A percentile compares a stretch with the other conserved stretches of the same genome.
phyloP scores from a whole-genome alignment of 2,888 invertebrate genomes.

The Heliconius ismenius region DNA sequence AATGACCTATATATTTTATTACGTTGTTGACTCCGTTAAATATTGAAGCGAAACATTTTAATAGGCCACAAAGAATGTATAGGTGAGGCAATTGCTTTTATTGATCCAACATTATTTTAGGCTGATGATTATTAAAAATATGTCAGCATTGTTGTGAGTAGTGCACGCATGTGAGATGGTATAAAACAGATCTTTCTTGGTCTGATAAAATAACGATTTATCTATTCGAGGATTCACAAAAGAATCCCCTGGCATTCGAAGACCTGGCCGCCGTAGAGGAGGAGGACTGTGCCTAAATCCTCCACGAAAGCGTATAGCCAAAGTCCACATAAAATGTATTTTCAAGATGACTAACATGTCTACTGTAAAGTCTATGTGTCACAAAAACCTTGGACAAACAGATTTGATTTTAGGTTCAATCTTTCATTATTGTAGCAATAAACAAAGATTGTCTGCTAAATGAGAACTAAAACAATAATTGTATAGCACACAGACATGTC shows the following conservation, averaged over 20 bases:
- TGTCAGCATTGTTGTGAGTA: neutral
- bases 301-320: no score
- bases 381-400: no score
- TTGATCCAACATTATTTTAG: neutral
- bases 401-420: no score
- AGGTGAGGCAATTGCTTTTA: slow-evolving; percentile 14
- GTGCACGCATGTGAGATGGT: neutral
- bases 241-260: neutral
- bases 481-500: neutral
- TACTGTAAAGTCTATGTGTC: no score
- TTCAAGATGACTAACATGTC: no score
- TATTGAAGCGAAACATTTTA: slow-evolving; percentile 32
- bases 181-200: neutral
- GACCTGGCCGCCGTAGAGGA: neutral
- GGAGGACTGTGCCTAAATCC: no score
- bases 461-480: neutral
- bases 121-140: neutral
- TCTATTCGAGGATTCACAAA: neutral
- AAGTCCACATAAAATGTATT: no score
- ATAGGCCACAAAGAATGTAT: slow-evolving; percentile 22
- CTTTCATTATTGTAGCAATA: no score
- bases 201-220: neutral
- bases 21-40: slow-evolving; percentile 30
- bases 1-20: slow-evolving; percentile 44
- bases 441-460: neutral